These are phyloP conservation scores for Chrysina gloriosa DNA, from an alignment of 2,888 invertebrate genomes.

Conservation along the genomic window DNA sequence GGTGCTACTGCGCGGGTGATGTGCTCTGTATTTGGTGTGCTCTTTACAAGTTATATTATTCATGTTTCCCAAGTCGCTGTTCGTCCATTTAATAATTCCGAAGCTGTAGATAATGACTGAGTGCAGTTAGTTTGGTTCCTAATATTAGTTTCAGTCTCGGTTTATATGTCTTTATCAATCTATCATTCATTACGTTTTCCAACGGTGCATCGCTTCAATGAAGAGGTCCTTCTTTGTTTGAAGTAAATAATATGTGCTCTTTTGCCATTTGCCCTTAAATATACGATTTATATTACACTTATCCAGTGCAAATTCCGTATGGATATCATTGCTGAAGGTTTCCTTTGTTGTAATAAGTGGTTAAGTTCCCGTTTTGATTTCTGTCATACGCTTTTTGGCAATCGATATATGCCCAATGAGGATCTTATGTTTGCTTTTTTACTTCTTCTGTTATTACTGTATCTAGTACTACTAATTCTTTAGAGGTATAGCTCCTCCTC, in stretches of 20 bases:
- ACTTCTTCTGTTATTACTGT: constrained; percentile 31
- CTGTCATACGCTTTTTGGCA: constrained; percentile 40
- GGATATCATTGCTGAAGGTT: background rate
- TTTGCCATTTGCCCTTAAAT: background rate
- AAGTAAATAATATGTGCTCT: background rate
- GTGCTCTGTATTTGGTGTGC: background rate
- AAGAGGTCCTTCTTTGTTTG: background rate
- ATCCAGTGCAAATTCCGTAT: background rate
- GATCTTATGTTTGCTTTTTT: constrained; percentile 4
- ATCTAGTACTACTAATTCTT: constrained; percentile 42
- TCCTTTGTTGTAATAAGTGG: background rate
- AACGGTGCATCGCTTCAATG: background rate
- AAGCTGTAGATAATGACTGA: background rate
- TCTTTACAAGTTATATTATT: background rate
- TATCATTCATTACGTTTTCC: background rate
- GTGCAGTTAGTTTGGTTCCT: background rate
- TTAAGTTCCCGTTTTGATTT: background rate
- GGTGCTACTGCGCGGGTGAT: background rate
- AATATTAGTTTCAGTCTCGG: background rate
- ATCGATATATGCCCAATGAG: constrained; percentile 37
- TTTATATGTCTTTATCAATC: background rate
- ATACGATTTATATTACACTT: background rate
- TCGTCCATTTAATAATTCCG: background rate
- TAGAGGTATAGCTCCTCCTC: constrained; percentile 29
- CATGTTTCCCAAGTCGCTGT: too few species aligned